Base-by-base conservation (phyloP, 1,140 invertebrate species). In the Apocrypta bakeri region DNA sequence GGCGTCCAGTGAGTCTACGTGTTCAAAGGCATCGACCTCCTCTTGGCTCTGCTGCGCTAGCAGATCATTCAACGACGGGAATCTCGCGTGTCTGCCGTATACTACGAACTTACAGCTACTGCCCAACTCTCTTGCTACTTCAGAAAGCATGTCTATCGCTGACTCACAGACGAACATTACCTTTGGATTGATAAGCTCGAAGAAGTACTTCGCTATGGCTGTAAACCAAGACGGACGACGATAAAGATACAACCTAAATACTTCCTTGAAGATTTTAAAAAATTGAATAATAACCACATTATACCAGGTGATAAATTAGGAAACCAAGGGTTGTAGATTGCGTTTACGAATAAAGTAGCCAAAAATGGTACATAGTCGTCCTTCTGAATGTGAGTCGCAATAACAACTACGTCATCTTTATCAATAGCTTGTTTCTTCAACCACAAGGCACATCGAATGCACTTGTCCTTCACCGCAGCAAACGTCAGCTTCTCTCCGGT, bases 381-480 rank as follows among this genome's bases (percentile, higher is more conserved):
- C 11, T 37, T 66, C n/a, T 79, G 66, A 71, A 71, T 37, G 2
- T 42, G 17, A n/a, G 69, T 79, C 17, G 66, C 73, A 4, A 68
- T 66, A n/a, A 24, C 7, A 33, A 83, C 77, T 4, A 83, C 61
- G 25, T 83, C 82, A 6, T 48, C 71, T n/a, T 56, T 29, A 14
- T 56, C 37, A 8, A 83, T 79, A 21, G 71, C 71, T 40, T 80
- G 68, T n/a, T 79, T 72, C 24, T 63, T 66, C 25, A 83, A 68
- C 82, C 82, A 83, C 27, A 80, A 37, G 7, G 82, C 82, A 40
- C 77, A 83, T 21, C 82, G 71, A 29, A 68, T 63, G 25, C 80
- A 75, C 21, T 25, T 56, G 27, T 81, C 71, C 33, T 64, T 48
- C 17, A 75, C 12, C 64, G 75, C 40, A 11, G 14, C 25, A 24